Base-by-base conservation (phyloP, 2,888 invertebrate species). In the Stenichneumon culpator region DNA sequence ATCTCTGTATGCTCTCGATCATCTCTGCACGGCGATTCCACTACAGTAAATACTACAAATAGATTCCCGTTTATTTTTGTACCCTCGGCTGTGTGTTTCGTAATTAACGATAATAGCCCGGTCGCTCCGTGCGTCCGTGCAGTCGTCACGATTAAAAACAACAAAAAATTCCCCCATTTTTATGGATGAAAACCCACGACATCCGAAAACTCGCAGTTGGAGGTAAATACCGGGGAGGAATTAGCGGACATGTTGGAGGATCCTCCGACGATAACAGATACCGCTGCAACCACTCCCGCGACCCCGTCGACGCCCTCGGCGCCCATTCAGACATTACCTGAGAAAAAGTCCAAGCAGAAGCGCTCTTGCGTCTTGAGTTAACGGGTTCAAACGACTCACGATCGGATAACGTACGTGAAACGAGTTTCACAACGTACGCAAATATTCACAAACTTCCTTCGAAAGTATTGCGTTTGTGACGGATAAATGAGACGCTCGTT, bases 181-280 rank as follows among this genome's bases (percentile, higher is more conserved):
- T 52, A 78, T 82, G 67, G 79, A 75, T 74, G 75, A 69, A 80
- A 87, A 84, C 63, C 16, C 80, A 47, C 44, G 44, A 47, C 44
- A 63, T 79, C 52, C 67, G 79, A 79, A 70, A 28, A 85, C 91
- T 88, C 89, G 82, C 90, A 93, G 93, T 93, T 93, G 92, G 93
- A 93, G 92, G 92, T 93, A 90, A 93, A 92, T 92, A 92, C 92
- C 89, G 93, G 93, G 73, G 93, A 93, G 87, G 93, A 93, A 88
- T 91, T 93, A 90, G 92, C 93, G 84, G 93, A 93, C 89, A 93
- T 92, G 93, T 91, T 93, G 93, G 93, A 93, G 90, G 93, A 93
- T 87, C 93, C 93, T 89, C 92, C 93, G 79, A 91, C 90, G 86
- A 91, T 92, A 90, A 92, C 92, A 91, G 92, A 92, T 86, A 90